These are phyloP conservation scores for Porites lobata DNA, from an alignment of 92 coral and sea anemone genomes.

Conservation along the genomic window DNA sequence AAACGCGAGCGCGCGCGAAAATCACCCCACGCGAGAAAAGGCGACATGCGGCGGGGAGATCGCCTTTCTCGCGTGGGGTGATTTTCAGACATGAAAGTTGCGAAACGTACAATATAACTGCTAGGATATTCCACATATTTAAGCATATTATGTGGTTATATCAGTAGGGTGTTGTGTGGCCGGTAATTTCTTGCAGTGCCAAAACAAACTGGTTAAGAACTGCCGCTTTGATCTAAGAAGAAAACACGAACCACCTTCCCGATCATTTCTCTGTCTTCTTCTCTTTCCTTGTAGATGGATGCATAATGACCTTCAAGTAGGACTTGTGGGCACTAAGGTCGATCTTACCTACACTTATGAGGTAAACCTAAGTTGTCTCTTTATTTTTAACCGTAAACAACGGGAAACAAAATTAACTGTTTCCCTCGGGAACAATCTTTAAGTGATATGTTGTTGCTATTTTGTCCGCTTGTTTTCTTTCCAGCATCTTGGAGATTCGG, in stretches of 20 bases:
- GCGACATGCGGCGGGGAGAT: no score
- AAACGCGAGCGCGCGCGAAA: no score
- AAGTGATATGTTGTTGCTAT: neutral
- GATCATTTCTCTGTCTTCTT: neutral
- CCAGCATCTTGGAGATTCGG: constrained; percentile 94
- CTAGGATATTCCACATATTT: no score
- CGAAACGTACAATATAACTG: no score
- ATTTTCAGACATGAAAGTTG: no score
- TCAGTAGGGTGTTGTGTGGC: no score
- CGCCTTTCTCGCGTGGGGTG: no score
- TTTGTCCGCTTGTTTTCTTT: neutral
- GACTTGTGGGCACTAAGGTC: constrained; percentile 86
- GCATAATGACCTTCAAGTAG: constrained; percentile 94
- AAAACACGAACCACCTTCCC: neutral
- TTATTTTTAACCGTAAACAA: no score
- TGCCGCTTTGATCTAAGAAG: neutral
- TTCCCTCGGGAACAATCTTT: neutral
- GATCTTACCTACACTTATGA: constrained; percentile 92
- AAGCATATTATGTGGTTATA: no score
- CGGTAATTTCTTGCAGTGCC: no score
- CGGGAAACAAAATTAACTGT: neutral
- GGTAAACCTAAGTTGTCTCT: constrained; percentile 38
- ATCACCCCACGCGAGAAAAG: no score
- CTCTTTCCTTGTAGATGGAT: constrained; percentile 79
- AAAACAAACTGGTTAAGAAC: no score